Conservation (phyloP, 2,113 vertebrate species). For the Neolamprologus modestus region DNA sequence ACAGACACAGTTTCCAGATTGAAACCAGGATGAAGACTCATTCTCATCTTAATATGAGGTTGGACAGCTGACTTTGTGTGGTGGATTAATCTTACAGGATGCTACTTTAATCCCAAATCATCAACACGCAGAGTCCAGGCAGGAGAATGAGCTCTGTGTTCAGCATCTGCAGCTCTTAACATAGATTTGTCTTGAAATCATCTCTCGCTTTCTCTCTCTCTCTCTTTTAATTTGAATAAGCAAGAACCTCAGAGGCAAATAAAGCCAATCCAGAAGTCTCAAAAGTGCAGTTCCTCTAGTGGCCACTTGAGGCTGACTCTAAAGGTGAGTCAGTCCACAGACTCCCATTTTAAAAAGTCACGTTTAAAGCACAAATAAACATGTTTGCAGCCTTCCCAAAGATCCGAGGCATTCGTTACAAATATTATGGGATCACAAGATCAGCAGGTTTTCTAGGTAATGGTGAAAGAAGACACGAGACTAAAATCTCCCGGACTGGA, state of each 20-base stretch:
- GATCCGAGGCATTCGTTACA: accelerated
- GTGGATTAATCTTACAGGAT: not conserved
- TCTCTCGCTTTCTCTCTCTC: not conserved
- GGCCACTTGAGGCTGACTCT: not conserved
- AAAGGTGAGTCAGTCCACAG: not conserved
- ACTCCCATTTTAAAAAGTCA: not conserved
- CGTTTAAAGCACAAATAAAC: not conserved
- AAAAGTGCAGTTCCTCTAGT: not conserved
- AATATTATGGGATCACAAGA: not conserved
- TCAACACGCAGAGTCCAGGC: not conserved
- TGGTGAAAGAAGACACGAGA: not conserved
- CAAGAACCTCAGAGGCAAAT: not conserved
- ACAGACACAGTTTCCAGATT: not conserved
- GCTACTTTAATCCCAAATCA: not conserved
- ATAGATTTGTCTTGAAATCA: not conserved
- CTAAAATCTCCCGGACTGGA: not conserved
- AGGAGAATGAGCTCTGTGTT: not conserved
- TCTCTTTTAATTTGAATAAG: not conserved
- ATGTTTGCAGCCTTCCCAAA: not conserved
- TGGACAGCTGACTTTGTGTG: not conserved
- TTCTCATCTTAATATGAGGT: not conserved
- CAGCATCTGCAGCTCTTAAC: not conserved
- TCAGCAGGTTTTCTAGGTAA: not conserved
- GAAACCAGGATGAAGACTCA: not conserved
- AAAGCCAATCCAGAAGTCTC: not conserved